Evolutionary conservation across 2,797 vertebrate genomes (phyloP).

Genomic region (Sebastes jordani): DNA sequence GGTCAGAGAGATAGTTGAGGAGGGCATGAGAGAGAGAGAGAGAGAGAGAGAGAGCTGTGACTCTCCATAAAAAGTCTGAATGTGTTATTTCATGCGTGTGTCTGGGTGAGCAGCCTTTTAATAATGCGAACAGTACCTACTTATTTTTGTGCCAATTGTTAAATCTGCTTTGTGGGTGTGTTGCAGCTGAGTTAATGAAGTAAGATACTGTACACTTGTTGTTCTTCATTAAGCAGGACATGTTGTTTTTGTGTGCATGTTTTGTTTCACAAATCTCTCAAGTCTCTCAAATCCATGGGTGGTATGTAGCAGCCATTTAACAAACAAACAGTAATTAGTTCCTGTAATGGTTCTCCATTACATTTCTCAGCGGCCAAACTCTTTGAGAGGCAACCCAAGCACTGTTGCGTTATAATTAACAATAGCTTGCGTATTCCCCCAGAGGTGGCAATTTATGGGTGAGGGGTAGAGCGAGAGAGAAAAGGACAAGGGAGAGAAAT

Average conservation of each 20-base stretch:
- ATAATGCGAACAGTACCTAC: slow-evolving; percentile 14
- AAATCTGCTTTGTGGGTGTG: slow-evolving; percentile 39
- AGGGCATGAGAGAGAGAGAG: slow-evolving; percentile 17
- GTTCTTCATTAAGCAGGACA: slow-evolving; percentile 58
- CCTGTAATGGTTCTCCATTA: slow-evolving; percentile 74
- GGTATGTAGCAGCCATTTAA: slow-evolving; percentile 61
- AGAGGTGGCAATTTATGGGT: slow-evolving; percentile 58
- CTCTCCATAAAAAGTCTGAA: slow-evolving; percentile 30
- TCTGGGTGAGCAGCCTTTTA: slow-evolving; percentile 12
- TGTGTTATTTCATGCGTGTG: slow-evolving; percentile 8
- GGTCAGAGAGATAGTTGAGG: slow-evolving; percentile 30
- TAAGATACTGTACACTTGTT: slow-evolving; percentile 26
- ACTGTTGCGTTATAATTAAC: slow-evolving; percentile 67
- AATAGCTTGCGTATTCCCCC: slow-evolving; percentile 56
- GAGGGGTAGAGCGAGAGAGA: slow-evolving; percentile 22
- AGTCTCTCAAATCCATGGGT: slow-evolving; percentile 65
- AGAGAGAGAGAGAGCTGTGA: slow-evolving; percentile 28
- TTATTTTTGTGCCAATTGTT: slow-evolving; percentile 23
- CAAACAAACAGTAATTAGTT: slow-evolving; percentile 80
- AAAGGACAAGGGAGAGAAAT: neutral
- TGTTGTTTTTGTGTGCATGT: slow-evolving; percentile 26
- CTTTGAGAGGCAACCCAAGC: slow-evolving; percentile 64
- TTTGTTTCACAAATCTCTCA: slow-evolving; percentile 49
- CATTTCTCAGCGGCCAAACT: slow-evolving; percentile 70
- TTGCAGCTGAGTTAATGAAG: slow-evolving; percentile 51